Evolutionary conservation across 92 coral and sea anemone species (phyloP).

Genomic region (Phymanthus crucifer): DNA sequence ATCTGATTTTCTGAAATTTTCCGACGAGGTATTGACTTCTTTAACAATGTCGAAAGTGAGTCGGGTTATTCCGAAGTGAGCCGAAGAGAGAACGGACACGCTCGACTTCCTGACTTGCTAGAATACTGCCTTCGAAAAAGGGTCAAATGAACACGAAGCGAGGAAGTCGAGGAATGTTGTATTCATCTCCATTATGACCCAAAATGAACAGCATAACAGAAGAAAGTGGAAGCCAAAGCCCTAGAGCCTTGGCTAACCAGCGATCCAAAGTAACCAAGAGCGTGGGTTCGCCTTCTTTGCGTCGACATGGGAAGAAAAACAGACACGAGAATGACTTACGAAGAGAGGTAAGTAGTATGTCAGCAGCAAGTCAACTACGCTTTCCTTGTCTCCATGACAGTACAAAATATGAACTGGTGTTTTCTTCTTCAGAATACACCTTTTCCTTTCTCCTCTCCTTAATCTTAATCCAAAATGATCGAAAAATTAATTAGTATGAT

Average conservation of each 20-base stretch:
- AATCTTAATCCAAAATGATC: conserved; percentile 10
- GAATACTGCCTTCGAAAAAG: conserved; percentile 8
- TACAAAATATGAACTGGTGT: conserved; percentile 6
- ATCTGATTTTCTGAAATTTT: background rate
- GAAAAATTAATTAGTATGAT: background rate
- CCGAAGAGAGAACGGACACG: background rate
- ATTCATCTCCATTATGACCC: conserved; percentile 30
- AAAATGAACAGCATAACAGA: conserved; percentile 38
- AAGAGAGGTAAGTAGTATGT: conserved; percentile 49
- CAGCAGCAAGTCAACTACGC: background rate
- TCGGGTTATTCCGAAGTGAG: background rate
- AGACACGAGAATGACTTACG: conserved; percentile 34
- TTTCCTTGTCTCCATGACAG: conserved; percentile 33
- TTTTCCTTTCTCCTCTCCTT: background rate
- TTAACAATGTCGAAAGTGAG: background rate
- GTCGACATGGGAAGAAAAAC: conserved; percentile 25
- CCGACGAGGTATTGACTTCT: background rate
- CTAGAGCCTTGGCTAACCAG: conserved; percentile 16
- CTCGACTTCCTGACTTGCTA: conserved; percentile 1
- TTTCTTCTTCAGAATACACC: background rate
- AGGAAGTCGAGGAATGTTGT: conserved; percentile 22
- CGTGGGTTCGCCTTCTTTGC: conserved; percentile 18
- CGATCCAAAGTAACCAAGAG: conserved; percentile 14
- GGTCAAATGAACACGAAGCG: conserved; percentile 32
- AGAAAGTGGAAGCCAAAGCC: conserved; percentile 33